These are phyloP conservation scores for Netelia fuscicornis DNA, from an alignment of 2,888 invertebrate genomes.

Conservation along the genomic window DNA sequence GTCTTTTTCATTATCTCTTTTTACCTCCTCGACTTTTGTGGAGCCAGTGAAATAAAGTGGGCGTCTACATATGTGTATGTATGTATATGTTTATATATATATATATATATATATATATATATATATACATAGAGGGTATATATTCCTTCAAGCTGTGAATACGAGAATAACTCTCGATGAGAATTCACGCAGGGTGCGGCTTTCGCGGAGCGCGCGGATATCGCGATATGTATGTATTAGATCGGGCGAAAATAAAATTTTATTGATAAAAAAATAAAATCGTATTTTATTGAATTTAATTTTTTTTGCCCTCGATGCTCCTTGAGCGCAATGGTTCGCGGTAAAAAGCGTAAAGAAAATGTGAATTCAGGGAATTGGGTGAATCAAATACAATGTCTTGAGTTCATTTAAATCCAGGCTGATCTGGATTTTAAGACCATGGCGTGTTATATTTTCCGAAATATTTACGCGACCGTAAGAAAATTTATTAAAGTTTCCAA, in stretches of 20 bases:
- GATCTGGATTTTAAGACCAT: too few relatives aligned
- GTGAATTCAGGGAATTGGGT: too few relatives aligned
- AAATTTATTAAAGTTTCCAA: too few relatives aligned
- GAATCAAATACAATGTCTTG: too few relatives aligned
- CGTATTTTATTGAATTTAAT: background rate
- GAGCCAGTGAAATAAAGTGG: slow-evolving; percentile 22
- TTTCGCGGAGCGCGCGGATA: background rate
- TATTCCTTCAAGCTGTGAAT: background rate
- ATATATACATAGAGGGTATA: background rate
- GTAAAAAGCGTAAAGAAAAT: too few relatives aligned
- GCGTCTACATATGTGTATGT: background rate
- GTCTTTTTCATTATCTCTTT: background rate
- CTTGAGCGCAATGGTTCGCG: too few relatives aligned
- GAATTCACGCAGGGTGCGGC: background rate
- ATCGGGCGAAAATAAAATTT: background rate
- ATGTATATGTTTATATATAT: too few relatives aligned
- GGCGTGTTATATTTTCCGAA: too few relatives aligned
- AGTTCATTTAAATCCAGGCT: too few relatives aligned
- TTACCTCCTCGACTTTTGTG: slow-evolving; percentile 14
- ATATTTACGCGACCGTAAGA: too few relatives aligned
- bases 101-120: too few relatives aligned
- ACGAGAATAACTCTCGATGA: background rate
- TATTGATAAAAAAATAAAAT: background rate
- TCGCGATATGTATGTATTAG: background rate
- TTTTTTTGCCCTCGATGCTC: background rate